These are phyloP conservation scores for Pseudococcus viburni DNA, from an alignment of 2,888 invertebrate genomes.

Conservation along the genomic window DNA sequence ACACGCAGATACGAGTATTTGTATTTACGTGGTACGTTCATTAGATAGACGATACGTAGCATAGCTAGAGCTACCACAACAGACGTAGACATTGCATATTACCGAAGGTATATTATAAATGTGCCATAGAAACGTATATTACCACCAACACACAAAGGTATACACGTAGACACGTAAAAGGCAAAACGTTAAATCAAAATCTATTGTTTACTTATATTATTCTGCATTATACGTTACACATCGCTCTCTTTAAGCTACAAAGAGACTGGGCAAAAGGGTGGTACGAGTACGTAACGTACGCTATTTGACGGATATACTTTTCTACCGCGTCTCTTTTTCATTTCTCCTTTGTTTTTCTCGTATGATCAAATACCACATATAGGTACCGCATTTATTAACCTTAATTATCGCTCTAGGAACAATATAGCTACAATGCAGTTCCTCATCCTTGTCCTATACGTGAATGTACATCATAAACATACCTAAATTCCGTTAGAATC, in stretches of 20 bases:
- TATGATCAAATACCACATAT: neutral
- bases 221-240: neutral
- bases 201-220: conserved; percentile 35
- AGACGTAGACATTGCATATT: neutral
- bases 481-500: too few relatives aligned
- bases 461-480: too few relatives aligned
- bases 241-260: neutral
- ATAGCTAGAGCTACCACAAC: neutral
- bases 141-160: neutral
- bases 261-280: neutral
- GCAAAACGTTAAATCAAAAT: conserved; percentile 22
- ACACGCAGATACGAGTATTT: neutral
- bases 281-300: neutral
- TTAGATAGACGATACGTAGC: neutral
- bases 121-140: neutral
- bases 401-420: neutral
- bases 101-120: neutral
- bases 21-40: too few relatives aligned
- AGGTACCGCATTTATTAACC: conserved; percentile 4
- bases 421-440: neutral
- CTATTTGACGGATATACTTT: conserved; percentile 17
- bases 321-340: neutral
- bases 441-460: neutral
- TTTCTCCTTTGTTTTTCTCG: neutral
- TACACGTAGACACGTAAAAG: conserved; percentile 15